These are phyloP conservation scores for Calephelis virginiensis DNA, from an alignment of 1,140 invertebrate species.

Conservation along the genomic window DNA sequence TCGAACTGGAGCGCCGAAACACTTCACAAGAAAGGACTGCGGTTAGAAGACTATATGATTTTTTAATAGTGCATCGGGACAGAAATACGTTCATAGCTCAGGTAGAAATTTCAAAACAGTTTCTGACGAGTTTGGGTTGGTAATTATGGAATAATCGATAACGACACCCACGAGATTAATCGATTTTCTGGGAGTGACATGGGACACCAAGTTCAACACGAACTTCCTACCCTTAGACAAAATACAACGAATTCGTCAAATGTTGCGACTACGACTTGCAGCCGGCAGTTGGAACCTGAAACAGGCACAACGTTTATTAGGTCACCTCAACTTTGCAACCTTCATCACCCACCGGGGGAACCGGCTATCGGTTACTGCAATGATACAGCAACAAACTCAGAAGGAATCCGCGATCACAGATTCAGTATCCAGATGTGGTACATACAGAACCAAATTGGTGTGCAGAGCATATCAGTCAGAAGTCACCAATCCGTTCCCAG, in stretches of 20 bases:
- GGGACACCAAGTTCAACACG: slow-evolving; percentile 22
- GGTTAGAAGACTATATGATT: slow-evolving; percentile 39
- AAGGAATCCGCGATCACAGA: neutral
- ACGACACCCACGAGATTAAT: slow-evolving; percentile 19
- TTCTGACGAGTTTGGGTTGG: slow-evolving; percentile 23
- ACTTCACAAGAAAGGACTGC: slow-evolving; percentile 37
- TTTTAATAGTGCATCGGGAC: neutral
- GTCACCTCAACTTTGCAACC: slow-evolving; percentile 68
- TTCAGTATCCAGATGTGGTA: slow-evolving; percentile 10
- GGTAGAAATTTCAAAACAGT: slow-evolving; percentile 10
- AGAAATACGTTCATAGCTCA: neutral
- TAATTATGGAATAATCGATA: slow-evolving; percentile 23
- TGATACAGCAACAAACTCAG: slow-evolving; percentile 27
- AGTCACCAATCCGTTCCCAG: slow-evolving; percentile 27
- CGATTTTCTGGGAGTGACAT: slow-evolving; percentile 24
- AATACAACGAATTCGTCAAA: slow-evolving; percentile 17
- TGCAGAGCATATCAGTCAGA: slow-evolving; percentile 24
- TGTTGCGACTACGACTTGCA: slow-evolving; percentile 4
- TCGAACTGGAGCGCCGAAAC: slow-evolving; percentile 44
- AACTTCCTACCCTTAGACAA: slow-evolving; percentile 25
- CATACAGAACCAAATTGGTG: slow-evolving; percentile 25
- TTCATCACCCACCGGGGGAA: slow-evolving; percentile 78
- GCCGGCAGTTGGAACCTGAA: slow-evolving; percentile 35
- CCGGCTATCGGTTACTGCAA: slow-evolving; percentile 38
- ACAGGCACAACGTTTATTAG: slow-evolving; percentile 40